These are phyloP conservation scores for Zaprionus camerounensis DNA, from an alignment of 1,140 invertebrate genomes.

Conservation along the genomic window DNA sequence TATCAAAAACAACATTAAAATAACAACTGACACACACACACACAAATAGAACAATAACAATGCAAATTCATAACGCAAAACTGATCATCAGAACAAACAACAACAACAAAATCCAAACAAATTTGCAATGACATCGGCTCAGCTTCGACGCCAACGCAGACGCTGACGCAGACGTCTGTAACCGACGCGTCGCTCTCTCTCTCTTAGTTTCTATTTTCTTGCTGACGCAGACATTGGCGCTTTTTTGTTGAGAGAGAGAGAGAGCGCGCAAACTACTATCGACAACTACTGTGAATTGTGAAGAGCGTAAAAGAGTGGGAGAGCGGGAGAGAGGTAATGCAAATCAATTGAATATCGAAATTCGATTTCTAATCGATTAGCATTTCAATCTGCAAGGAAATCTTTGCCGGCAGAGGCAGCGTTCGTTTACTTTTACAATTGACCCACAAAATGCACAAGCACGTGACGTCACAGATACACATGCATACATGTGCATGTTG, in stretches of 20 bases:
- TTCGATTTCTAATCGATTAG: conserved; percentile 16
- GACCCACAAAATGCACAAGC: conserved; percentile 5
- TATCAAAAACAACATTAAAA: conserved; percentile 19
- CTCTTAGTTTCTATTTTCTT: conserved; percentile 63
- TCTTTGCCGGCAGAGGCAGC: not conserved
- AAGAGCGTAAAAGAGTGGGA: not conserved
- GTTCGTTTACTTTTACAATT: conserved; percentile 23
- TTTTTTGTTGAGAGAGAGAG: too few species aligned
- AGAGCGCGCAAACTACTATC: not conserved
- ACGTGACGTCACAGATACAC: conserved; percentile 21
- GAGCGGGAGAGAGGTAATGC: not conserved
- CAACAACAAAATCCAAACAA: conserved; percentile 36
- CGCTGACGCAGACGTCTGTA: conserved; percentile 15
- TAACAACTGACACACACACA: conserved; percentile 6
- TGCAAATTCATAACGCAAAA: conserved; percentile 26
- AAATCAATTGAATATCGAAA: conserved; percentile 33
- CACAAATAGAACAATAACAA: conserved; percentile 24
- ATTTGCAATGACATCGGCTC: conserved; percentile 25
- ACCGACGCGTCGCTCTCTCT: conserved; percentile 8
- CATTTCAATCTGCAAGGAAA: conserved; percentile 11
- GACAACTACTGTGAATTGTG: not conserved
- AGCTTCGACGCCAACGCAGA: not conserved
- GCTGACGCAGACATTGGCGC: conserved; percentile 63
- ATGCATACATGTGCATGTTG: not conserved
- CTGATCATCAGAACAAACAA: conserved; percentile 24